Percentiles rank a stretch among this genome's conserved stretches.
phyloP scores from a whole-genome alignment of 2,113 vertebrate species.

The Trichomycterus rosablanca region DNA sequence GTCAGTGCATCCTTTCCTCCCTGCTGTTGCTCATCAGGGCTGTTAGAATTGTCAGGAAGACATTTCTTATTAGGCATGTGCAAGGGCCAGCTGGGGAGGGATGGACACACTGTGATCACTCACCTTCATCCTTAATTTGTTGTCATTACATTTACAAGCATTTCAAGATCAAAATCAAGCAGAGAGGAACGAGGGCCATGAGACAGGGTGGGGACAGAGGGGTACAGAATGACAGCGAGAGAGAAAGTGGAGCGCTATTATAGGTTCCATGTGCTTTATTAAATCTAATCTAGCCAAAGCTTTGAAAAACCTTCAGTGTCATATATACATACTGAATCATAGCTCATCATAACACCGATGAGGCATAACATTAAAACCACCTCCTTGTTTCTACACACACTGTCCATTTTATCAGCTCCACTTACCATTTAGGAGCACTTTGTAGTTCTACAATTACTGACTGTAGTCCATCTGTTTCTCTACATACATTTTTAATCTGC shows the following conservation, averaged over 20 bases:
- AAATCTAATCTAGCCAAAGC: no score
- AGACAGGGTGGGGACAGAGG: conserved; percentile 59
- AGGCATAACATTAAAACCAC: no score
- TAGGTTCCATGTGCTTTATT: no score
- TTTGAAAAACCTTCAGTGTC: no score
- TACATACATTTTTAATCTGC: no score
- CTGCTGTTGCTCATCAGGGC: conserved; percentile 4
- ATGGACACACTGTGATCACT: conserved; percentile 63
- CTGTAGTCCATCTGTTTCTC: no score
- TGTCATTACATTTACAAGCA: conserved; percentile 78
- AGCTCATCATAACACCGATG: no score
- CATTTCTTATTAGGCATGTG: conserved; percentile 58
- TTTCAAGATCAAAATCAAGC: conserved; percentile 78
- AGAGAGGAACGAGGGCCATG: conserved; percentile 67
- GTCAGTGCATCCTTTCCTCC: conserved; percentile 4
- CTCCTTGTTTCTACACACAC: no score
- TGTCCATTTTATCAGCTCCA: no score
- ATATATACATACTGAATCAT: no score
- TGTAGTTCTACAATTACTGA: no score
- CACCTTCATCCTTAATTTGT: conserved; percentile 83
- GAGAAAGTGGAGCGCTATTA: conserved; percentile 49
- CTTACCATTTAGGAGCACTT: no score
- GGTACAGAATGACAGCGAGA: conserved; percentile 37
- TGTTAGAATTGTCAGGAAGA: conserved; percentile 57
- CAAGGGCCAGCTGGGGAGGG: conserved; percentile 58